phyloP scores from a whole-genome alignment of 2,797 vertebrate species.

The Pitangus sulphuratus region DNA sequence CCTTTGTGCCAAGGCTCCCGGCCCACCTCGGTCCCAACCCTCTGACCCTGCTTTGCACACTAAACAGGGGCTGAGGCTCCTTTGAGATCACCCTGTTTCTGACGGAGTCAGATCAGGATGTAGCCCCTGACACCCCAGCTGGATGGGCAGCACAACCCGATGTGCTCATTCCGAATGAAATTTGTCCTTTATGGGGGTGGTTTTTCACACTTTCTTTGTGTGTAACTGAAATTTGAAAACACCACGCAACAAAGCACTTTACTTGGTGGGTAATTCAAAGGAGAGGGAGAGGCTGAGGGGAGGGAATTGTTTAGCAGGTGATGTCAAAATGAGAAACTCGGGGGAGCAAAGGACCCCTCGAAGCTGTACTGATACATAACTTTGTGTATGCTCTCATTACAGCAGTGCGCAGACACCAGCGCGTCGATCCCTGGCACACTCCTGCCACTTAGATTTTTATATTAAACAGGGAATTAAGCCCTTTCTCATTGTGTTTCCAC shows the following conservation, averaged over 20 bases:
- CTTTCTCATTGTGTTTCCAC: neutral
- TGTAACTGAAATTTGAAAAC: neutral
- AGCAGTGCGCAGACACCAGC: neutral
- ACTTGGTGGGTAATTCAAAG: neutral
- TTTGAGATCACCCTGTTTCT: neutral
- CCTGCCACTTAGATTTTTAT: neutral
- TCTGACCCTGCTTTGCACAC: neutral
- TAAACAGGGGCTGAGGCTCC: neutral
- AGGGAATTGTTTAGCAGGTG: neutral
- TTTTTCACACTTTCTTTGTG: neutral
- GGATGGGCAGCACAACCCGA: fast-evolving
- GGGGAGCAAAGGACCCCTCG: neutral
- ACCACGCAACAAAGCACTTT: neutral
- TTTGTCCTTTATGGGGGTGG: neutral
- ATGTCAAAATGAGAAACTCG: neutral
- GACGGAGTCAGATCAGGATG: neutral
- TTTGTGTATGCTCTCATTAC: neutral
- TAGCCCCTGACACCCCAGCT: neutral
- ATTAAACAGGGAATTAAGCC: neutral
- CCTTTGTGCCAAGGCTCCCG: neutral
- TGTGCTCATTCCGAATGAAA: neutral
- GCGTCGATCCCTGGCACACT: neutral
- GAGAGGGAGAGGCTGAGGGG: neutral
- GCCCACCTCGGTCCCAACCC: neutral
- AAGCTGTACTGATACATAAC: neutral